Evolutionary conservation across 2,888 invertebrate species (phyloP).

Genomic region (Apodemia mormo): DNA sequence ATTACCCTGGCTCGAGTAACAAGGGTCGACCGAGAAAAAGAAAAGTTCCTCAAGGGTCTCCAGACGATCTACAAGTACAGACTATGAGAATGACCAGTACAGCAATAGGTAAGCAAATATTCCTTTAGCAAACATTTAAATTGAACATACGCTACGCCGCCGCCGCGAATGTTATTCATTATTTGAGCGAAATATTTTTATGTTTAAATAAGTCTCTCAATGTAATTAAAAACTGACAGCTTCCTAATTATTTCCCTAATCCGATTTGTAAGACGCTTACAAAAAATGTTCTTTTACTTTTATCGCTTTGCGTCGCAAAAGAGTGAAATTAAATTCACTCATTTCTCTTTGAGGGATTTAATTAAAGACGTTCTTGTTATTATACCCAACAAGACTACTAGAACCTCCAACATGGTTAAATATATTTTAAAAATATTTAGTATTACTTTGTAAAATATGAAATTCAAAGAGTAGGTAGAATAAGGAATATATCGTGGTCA

Average conservation of each 20-base stretch:
- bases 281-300: slow-evolving; percentile 36
- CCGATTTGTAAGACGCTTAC: slow-evolving; percentile 37
- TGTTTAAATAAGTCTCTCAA: slow-evolving; percentile 27
- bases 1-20: slow-evolving; percentile 84
- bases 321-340: slow-evolving; percentile 29
- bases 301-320: slow-evolving; percentile 33
- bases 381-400: neutral
- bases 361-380: slow-evolving; percentile 32
- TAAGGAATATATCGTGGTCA: slow-evolving; percentile 8
- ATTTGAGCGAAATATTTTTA: slow-evolving; percentile 46
- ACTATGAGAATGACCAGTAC: slow-evolving; percentile 87
- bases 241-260: slow-evolving; percentile 39
- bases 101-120: slow-evolving; percentile 82
- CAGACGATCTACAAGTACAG: slow-evolving; percentile 84
- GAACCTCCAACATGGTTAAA: neutral
- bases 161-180: slow-evolving; percentile 36
- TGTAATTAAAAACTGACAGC: slow-evolving; percentile 42
- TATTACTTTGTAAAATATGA: neutral
- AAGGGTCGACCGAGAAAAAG: slow-evolving; percentile 92
- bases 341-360: slow-evolving; percentile 34
- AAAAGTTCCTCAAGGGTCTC: slow-evolving; percentile 83
- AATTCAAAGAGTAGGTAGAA: neutral
- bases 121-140: neutral
- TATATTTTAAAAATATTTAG: no score
- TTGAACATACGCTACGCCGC: slow-evolving; percentile 30